Evolutionary conservation across 1,140 invertebrate species (phyloP).

Genomic region (Drosophila baimaii): DNA sequence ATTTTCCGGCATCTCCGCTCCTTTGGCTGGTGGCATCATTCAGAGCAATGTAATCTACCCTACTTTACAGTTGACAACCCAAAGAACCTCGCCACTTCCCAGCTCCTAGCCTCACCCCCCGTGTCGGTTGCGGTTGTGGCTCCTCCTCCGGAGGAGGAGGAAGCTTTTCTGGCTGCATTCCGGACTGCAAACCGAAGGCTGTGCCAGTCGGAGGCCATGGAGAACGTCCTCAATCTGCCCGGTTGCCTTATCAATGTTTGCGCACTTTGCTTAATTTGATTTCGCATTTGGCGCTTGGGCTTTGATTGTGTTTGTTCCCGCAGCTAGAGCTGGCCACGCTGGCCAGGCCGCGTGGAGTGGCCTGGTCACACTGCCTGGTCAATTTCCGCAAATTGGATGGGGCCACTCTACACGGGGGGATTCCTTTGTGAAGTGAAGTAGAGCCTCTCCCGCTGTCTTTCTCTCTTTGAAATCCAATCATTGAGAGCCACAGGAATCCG

Average conservation of each 20-base stretch:
- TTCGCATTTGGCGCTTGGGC: conserved; percentile 49
- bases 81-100: conserved; percentile 42
- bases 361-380: conserved; percentile 25
- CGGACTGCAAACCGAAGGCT: conserved; percentile 2
- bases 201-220: conserved; percentile 14
- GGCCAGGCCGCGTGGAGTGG: conserved; percentile 12
- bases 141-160: conserved; percentile 4
- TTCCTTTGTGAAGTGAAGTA: too few species aligned
- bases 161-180: conserved; percentile 14
- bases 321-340: conserved; percentile 19
- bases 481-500: too few species aligned
- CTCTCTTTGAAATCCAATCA: neutral
- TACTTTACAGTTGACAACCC: conserved; percentile 78
- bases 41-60: conserved; percentile 78
- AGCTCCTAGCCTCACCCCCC: conserved; percentile 15
- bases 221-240: conserved; percentile 27
- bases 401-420: neutral
- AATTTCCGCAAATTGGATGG: conserved; percentile 22
- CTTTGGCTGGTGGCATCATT: conserved; percentile 48
- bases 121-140: conserved; percentile 66
- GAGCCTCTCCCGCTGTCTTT: neutral
- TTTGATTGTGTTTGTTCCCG: conserved; percentile 39
- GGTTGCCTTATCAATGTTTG: conserved; percentile 61
- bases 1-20: conserved; percentile 58
- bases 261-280: conserved; percentile 79